These are phyloP conservation scores for Penaeus chinensis DNA, from an alignment of 1,140 invertebrate genomes.

Conservation along the genomic window DNA sequence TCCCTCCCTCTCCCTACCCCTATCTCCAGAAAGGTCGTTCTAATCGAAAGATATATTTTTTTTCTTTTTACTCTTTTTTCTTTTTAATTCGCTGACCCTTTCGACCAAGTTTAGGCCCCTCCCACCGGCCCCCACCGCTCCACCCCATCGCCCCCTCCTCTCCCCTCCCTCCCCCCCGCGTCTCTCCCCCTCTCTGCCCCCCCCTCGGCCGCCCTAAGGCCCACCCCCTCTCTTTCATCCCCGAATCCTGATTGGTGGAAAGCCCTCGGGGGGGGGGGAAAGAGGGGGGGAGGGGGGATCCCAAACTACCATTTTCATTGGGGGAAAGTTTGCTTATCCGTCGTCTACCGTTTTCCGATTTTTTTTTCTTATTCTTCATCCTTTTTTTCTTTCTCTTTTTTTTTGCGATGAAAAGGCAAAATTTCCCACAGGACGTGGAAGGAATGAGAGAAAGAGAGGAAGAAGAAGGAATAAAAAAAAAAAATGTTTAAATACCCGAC, in stretches of 20 bases:
- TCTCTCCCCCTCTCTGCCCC: neutral
- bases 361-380: neutral
- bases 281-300: neutral
- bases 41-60: too few relatives aligned
- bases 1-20: too few relatives aligned
- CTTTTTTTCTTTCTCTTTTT: neutral
- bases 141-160: neutral
- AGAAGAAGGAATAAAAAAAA: conserved; percentile 27
- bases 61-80: too few relatives aligned
- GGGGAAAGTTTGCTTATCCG: neutral
- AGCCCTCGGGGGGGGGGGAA: neutral
- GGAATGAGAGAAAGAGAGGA: conserved; percentile 2
- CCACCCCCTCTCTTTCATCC: conserved; percentile 14
- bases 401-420: conserved; percentile 19
- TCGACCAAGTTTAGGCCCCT: conserved; percentile 17
- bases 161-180: conserved; percentile 37
- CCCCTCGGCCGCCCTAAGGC: neutral
- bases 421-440: conserved; percentile 20
- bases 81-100: too few relatives aligned
- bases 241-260: conserved; percentile 50
- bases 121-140: conserved; percentile 14
- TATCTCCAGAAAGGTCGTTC: too few relatives aligned
- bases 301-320: neutral
- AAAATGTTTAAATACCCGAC: conserved; percentile 21
- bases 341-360: neutral